These are phyloP conservation scores for Alcedo quadribrachys DNA, from an alignment of 2,797 vertebrate species.

Conservation along the genomic window DNA sequence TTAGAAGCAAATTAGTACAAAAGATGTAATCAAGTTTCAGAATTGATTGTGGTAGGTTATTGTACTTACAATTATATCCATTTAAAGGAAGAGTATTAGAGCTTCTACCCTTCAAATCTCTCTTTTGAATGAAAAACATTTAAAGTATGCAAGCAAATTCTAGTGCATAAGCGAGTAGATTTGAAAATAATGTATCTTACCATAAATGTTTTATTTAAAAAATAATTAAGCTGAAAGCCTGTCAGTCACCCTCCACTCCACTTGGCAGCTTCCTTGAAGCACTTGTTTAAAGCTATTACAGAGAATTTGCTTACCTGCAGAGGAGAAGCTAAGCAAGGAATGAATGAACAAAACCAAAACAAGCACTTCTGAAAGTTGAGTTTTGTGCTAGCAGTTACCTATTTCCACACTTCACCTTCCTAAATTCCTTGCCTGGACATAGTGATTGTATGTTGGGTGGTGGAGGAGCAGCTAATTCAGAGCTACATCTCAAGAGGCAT, in stretches of 20 bases:
- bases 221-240: neutral
- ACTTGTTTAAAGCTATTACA: neutral
- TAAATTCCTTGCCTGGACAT: neutral
- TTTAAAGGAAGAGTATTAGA: neutral
- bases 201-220: neutral
- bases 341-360: neutral
- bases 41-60: neutral
- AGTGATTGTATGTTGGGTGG: neutral
- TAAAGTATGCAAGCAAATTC: neutral
- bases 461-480: neutral
- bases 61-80: neutral
- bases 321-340: neutral
- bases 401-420: neutral
- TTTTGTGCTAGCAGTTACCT: neutral
- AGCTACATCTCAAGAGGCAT: neutral
- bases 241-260: neutral
- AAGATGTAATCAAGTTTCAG: slow-evolving; percentile 17
- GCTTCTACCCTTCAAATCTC: neutral
- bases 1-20: neutral
- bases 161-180: neutral
- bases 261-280: neutral
- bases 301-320: neutral
- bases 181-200: neutral
- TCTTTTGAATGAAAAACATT: neutral
- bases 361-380: neutral